Evolutionary conservation across 2,113 vertebrate genomes (phyloP), one percentile per base, ranked within the genome.

Genomic region (Bambusicola thoracicus): DNA sequence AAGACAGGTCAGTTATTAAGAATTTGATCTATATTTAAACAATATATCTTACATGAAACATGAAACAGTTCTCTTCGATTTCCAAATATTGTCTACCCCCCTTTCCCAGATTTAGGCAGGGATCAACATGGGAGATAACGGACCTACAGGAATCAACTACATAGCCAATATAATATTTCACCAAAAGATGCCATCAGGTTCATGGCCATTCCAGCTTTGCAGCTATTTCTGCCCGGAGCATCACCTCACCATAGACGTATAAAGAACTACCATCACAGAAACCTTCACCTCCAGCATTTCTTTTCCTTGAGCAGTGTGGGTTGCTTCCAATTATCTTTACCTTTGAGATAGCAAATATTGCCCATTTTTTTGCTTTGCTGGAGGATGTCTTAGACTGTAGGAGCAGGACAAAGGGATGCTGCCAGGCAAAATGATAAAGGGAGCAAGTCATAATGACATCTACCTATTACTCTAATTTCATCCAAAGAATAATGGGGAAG

Each of bases 381-480:
- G 9, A 8, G 3, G 3, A 29, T 19, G 2, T 77, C 18, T 29
- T n/a, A 62, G 6, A 25, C 1, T 5, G 6, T 8, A 2, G 2
- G 12, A n/a, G 6, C 15, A 62, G 19, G 13, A 34, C 9, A 43
- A 4, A 43, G 41, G 72, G 6, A 29, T 8, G 13, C 48, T 34
- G 4, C 3, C 40, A 24, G 24, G 9, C 2, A 2, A 85, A 73
- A 59, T 30, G 29, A 24, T 62, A 75, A 81, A 62, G 17, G 2
- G 5, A 4, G 3, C n/a, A 56, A 87, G 10, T 72, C 25, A 18
- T 68, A 56, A 49, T 30, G 19, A 43, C 3, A 10, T 8, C 36
- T 65, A 69, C 2, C 53, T 78, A 27, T 1, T 29, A 48, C 16
- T 76, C 36, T 9, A 46, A 15, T 75, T 77, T 74, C 61, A 29